Evolutionary conservation across 1,140 invertebrate species (phyloP), one percentile per base, ranked within the genome.

Genomic region (Heliothis virescens): DNA sequence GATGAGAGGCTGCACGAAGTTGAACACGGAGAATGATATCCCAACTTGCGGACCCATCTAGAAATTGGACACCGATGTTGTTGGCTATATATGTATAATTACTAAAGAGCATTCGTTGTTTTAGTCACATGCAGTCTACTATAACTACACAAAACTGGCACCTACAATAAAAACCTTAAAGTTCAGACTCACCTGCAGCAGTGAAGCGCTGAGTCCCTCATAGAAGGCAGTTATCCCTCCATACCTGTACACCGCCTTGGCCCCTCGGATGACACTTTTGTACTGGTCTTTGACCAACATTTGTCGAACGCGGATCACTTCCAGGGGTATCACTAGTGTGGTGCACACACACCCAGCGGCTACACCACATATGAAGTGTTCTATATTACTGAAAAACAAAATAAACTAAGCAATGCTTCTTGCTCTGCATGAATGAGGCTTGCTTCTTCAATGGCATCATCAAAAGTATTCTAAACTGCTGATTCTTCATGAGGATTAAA

Each of bases 241-340:
- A 10, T 85, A 79, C 9, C 59, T 79, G 81, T 93, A 94, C 2
- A 94, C 92, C 7, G 80, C 86, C 18, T 77, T 83, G 1, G 90
- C 90, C 0, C 91, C 92, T 10, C 89, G 89, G 9, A 88, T 15
- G 0, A 94, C 15, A 0, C 91, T 89, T n/a, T 60, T 81, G 59
- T 94, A 94, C 50, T 93, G 92, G 9, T 91, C 83, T 50, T 92
- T 88, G 5, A 91, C 85, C 1, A 94, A 15, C 82, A 93, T 92
- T 74, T 94, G 92, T 0, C 93, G 83, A 1, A 92, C 87, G 63
- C 93, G 83, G 15, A 94, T 89, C 12, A 94, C 91, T 63, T 94
- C 93, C 2, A 94, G 21, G 3, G 93, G 93, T 1, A 88, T 79
- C 7, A 88, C 87, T 2, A 93, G 53, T 0, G 89, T 86, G 2